Conservation (phyloP, 2,888 invertebrate species). For the Andrena bicolor region DNA sequence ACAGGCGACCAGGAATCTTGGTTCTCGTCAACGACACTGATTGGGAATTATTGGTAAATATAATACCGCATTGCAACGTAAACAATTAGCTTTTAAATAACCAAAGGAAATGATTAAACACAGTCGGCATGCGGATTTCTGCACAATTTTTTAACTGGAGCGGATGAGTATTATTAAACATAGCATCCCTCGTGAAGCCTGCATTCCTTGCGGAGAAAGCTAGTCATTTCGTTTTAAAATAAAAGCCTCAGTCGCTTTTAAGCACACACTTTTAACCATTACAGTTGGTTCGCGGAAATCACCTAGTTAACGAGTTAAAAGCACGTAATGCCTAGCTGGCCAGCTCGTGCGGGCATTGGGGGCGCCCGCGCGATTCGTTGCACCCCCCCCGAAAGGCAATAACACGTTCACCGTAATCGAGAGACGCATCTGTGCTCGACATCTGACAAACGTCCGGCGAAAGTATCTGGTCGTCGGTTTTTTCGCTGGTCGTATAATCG, state of each 20-base stretch:
- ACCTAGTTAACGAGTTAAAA: neutral
- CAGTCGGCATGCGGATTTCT: too few species aligned
- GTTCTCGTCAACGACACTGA: conserved; percentile 98
- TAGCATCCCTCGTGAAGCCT: too few species aligned
- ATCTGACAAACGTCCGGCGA: conserved; percentile 71
- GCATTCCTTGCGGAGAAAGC: too few species aligned
- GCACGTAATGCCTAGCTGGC: neutral
- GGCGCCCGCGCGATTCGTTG: neutral
- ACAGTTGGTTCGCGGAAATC: neutral
- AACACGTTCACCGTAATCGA: conserved; percentile 32
- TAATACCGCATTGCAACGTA: neutral
- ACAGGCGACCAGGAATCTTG: conserved; percentile 94
- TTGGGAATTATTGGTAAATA: conserved; percentile 94
- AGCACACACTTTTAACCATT: neutral
- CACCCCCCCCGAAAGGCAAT: neutral
- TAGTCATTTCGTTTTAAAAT: neutral
- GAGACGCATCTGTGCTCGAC: conserved; percentile 69
- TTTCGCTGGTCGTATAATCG: conserved; percentile 66
- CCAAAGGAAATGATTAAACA: too few species aligned
- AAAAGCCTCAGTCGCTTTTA: neutral
- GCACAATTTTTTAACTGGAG: neutral
- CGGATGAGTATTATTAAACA: too few species aligned
- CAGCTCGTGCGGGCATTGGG: too few species aligned
- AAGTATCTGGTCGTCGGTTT: conserved; percentile 58
- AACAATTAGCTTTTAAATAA: neutral